Percentiles rank a stretch among this genome's conserved stretches.
Conservation (phyloP, 2,113 vertebrate genomes). For the Paradisaea rubra region DNA sequence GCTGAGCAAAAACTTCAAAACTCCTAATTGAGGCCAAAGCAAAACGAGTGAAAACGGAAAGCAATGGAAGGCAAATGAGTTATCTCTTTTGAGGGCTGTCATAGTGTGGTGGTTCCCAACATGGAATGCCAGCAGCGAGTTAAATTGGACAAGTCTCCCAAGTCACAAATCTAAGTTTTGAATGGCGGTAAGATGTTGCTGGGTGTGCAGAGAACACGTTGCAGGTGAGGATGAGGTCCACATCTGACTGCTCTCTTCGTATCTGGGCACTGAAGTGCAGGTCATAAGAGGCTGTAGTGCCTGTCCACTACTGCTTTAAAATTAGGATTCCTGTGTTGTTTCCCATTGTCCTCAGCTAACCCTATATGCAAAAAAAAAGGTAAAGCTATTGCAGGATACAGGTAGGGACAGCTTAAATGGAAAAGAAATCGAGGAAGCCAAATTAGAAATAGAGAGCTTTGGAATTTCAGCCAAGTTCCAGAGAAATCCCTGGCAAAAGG, state of each 20-base stretch:
- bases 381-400: not conserved
- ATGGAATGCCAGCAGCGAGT: not conserved
- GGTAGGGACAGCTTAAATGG: not conserved
- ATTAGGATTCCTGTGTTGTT: not conserved
- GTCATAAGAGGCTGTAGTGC: not conserved
- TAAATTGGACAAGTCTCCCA: not conserved
- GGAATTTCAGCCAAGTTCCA: not conserved
- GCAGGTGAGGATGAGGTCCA: not conserved
- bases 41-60: not conserved
- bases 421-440: not conserved
- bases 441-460: not conserved
- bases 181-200: not conserved
- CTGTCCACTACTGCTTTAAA: not conserved
- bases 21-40: not conserved
- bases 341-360: constrained; percentile 2
- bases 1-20: not conserved
- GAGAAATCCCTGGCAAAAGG: not conserved
- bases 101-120: not conserved
- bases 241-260: not conserved
- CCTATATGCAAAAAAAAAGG: not conserved
- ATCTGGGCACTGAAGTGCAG: not conserved
- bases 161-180: not conserved
- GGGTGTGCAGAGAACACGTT: not conserved
- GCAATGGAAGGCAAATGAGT: not conserved
- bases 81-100: not conserved